Evolutionary conservation across 2,797 vertebrate genomes (phyloP), one percentile per base, ranked within the genome.

Genomic region (Neomorphus geoffroyi): DNA sequence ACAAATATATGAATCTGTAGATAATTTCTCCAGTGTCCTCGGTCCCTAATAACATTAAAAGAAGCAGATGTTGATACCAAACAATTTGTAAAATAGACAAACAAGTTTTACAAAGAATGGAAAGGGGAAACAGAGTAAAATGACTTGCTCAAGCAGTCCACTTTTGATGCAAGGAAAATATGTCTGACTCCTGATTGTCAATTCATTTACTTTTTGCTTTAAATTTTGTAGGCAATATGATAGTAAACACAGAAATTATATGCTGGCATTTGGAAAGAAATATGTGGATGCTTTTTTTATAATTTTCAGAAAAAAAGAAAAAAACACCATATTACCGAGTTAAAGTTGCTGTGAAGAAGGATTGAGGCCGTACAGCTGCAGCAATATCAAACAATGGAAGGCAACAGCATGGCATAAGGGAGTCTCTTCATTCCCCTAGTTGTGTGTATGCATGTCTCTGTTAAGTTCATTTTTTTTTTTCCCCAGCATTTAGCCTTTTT

Each of bases 371-470:
- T 43, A 51, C 39, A 85, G 35, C 50, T 77, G 26, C 56, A 73
- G n/a, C 18, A 80, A 28, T 53, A 71, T 50, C 35, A 28, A 70
- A 30, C 27, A 64, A 27, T 46, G 28, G 17, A 66, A 62, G 50
- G n/a, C 48, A 91, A 32, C 41, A 74, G 54, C 8, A 4, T 45
- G 45, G 37, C 26, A 26, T 64, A 6, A 91, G 8, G 39, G 33
- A 22, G 16, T 60, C 7, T 80, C 4, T 80, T 53, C 8, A 11
- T 80, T 92, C 5, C 10, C n/a, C 6, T 14, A 53, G 43, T 1
- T 3, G 4, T 54, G 23, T 2, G 0, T 28, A 41, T 71, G 10
- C 33, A 33, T 41, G 30, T 15, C n/a, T 50, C 11, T 72, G 13
- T 33, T 77, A 51, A 70, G 11, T 23, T 54, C 2, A 7, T 45